Evolutionary conservation across 2,888 invertebrate genomes (phyloP), one percentile per base, ranked within the genome.

Genomic region (Lasioglossum pauxillum): DNA sequence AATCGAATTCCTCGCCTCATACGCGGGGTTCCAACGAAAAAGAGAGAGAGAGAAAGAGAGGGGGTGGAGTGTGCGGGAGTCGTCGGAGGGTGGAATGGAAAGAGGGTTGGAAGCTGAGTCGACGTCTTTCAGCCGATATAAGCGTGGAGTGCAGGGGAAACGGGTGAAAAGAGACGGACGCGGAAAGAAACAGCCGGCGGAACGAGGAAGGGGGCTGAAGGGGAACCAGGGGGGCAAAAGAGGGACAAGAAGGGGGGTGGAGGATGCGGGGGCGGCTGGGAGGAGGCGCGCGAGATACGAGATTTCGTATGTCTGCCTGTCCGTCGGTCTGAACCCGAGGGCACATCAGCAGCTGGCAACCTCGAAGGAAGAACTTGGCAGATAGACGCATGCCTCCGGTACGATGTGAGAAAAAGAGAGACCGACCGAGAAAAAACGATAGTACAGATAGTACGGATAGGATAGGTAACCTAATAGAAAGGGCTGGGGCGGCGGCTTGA

Each of bases 381-480:
- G 91, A 91, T 91, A 91, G 91, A 92, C 89, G 92, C 88, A 92
- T 89, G 90, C 91, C 89, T 86, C 87, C 86, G 87, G 80, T 57
- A 67, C 67, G 86, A 82, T 89, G 87, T 86, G 85, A 84, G 84
- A 84, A 80, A 84, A 88, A 87, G 82, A 89, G 83, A 87, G 79
- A 87, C 80, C 89, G 82, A 87, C 75, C 80, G 75, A 64, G 44
- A 75, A 78, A 86, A 82, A 83, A 83, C 86, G 89, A 90, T 92
- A 92, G 90, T 89, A 90, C 90, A 92, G 91, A 93, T 93, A 93
- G 94, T 91, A 93, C 82, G 92, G 93, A 92, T 92, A 93, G 93
- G 92, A 92, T 93, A 94, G 94, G 94, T 94, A 94, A 94, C 93
- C 94, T 94, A 94, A 94, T 94, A 94, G 94, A 94, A 94, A 90